Evolutionary conservation across 2,113 vertebrate genomes (phyloP), one percentile per base, ranked within the genome.

Genomic region (Cyprinodon tularosa): DNA sequence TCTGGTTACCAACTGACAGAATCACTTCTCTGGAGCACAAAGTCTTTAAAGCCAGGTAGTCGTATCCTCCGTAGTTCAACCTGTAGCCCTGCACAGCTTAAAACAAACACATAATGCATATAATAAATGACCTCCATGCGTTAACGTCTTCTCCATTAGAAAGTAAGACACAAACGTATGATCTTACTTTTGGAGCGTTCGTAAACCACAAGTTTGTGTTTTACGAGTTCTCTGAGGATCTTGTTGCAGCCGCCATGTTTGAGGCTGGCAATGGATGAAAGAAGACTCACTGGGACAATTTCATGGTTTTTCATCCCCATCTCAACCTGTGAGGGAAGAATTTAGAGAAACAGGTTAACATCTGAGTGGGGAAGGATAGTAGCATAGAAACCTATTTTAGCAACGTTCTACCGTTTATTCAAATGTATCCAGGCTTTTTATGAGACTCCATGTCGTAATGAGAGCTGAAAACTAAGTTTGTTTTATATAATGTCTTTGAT

Each of bases 231-330:
- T 88, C 96, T 93, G 82, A 99, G 90, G 77, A 98, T 81, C 92
- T 99, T 99, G 86, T 97, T 98, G 90, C 96, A 98, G 64, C 98
- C 98, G 3, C 98, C 98, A 0, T 99, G 97, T 91, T 95, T 98
- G 74, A 99, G 96, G 80, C 93, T 97, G n/a, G 98, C 97, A 81
- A 98, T 99, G 15, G 98, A 97, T 39, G 97, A 94, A 72, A 97
- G 89, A 61, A 99, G 94, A 91, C 96, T 97, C 66, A 95, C 93
- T 48, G 98, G 97, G 66, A 98, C 98, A 37, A 99, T 96, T 90
- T 99, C 98, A 83, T 99, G 98, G 90, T 99, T 99, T 90, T 98
- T 99, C 98, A 98, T 99, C 40, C 98, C 98, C 98, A 99, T 99
- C 93, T 99, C 98, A 86, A 99, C 96, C 98, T 99, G 83, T n/a